Evolutionary conservation across 2,797 vertebrate species (phyloP).

Genomic region (Vipera latastei): DNA sequence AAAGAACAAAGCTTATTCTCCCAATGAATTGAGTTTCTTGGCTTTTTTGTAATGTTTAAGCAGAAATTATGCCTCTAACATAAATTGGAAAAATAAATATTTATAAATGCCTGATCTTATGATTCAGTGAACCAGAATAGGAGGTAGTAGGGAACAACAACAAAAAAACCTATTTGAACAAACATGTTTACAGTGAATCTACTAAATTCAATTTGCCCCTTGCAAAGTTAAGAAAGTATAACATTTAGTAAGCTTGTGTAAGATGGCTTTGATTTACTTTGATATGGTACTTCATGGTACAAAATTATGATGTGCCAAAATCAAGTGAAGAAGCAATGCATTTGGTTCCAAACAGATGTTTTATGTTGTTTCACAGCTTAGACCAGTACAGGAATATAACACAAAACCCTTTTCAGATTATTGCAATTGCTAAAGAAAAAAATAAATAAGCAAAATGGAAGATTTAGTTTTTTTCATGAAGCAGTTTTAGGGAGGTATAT

Average conservation of each 20-base stretch:
- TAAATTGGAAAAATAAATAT: not conserved
- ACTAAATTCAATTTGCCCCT: not conserved
- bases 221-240: not conserved
- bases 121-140: not conserved
- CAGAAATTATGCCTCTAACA: not conserved
- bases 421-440: not conserved
- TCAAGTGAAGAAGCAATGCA: not conserved
- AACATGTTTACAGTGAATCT: not conserved
- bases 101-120: not conserved
- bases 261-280: not conserved
- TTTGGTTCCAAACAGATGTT: not conserved
- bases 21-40: not conserved
- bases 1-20: constrained; percentile 43
- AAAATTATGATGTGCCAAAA: not conserved
- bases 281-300: not conserved
- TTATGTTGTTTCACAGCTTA: not conserved
- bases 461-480: not conserved
- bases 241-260: not conserved
- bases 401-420: not conserved
- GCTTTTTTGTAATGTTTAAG: not conserved
- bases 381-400: not conserved
- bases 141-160: not conserved
- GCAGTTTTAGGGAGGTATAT: not conserved
- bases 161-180: not conserved
- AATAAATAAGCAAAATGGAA: not conserved